Base-by-base conservation (phyloP, 1,140 invertebrate species). In the Zaprionus vittiger region DNA sequence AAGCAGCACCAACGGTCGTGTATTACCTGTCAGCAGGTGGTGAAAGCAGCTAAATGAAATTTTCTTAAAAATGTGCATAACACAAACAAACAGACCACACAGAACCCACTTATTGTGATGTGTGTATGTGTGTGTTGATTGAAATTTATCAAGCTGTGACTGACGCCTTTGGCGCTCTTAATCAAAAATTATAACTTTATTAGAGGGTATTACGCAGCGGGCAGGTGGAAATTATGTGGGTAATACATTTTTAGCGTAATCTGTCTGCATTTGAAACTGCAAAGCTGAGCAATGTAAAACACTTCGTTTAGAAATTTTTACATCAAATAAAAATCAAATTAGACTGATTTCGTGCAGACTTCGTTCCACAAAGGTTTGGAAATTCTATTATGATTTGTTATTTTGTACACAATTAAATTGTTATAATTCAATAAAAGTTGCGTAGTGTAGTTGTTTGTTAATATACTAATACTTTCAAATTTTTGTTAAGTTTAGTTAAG, bases 1-100 rank as follows among this genome's bases (percentile, higher is more conserved):
- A 17, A 4, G 14, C 14, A 11, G 28, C 24, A n/a, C 9, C 5
- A 17, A 49, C 15, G n/a, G 20, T 44, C 54, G 34, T 44, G 22
- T 49, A 12, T 15, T 15, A 15, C 63, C 9, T 69, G 41, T 49
- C 66, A 61, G 52, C 72, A 85, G 68, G 61, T 76, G 81, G 68
- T 28, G 38, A 61, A 80, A 67, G 26, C 54, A 67, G 56, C 69
- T 44, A 73, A 79, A 65, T 66, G 54, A 71, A 67, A 77, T 63
- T 77, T 63, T 41, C 38, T 37, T 47, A 2, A 28, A 70, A 17
- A 9, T 22, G 24, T 7, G 11, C 12, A 11, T 4, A 24, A 26
- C 34, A 37, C 41, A 54, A 9, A 7, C 17, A 57, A 15, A 49
- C 22, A 47, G 28, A 26, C 34, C 38, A 54, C 34, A 73, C n/a